phyloP scores from a whole-genome alignment of 2,797 vertebrate genomes.

The Sylvia borin region DNA sequence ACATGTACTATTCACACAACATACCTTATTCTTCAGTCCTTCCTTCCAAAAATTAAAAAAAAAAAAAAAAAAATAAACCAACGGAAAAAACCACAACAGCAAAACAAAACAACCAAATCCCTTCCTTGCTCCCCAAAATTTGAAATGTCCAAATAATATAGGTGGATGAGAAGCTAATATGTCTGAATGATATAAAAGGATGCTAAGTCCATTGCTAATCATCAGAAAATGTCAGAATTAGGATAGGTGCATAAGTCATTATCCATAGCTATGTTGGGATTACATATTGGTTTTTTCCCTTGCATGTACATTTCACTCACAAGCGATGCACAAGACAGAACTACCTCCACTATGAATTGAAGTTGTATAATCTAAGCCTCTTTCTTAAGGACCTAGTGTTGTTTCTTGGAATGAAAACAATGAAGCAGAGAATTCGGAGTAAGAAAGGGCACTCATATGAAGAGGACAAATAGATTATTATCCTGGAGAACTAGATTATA shows the following conservation, averaged over 20 bases:
- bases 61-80: not conserved
- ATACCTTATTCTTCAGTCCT: not conserved
- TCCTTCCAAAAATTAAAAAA: not conserved
- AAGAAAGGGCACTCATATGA: not conserved
- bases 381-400: not conserved
- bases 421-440: not conserved
- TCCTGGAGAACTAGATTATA: not conserved
- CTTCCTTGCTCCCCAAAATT: not conserved
- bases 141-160: not conserved
- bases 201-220: not conserved
- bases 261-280: not conserved
- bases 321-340: not conserved
- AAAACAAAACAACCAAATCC: not conserved
- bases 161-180: not conserved
- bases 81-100: too few relatives aligned
- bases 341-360: not conserved
- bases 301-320: not conserved
- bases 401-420: not conserved
- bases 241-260: not conserved
- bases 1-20: not conserved
- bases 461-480: not conserved
- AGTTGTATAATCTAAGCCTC: not conserved
- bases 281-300: not conserved
- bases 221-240: not conserved
- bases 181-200: accelerated